These are phyloP conservation scores for Mobula hypostoma DNA, from an alignment of 2,113 vertebrate species.

Conservation along the genomic window DNA sequence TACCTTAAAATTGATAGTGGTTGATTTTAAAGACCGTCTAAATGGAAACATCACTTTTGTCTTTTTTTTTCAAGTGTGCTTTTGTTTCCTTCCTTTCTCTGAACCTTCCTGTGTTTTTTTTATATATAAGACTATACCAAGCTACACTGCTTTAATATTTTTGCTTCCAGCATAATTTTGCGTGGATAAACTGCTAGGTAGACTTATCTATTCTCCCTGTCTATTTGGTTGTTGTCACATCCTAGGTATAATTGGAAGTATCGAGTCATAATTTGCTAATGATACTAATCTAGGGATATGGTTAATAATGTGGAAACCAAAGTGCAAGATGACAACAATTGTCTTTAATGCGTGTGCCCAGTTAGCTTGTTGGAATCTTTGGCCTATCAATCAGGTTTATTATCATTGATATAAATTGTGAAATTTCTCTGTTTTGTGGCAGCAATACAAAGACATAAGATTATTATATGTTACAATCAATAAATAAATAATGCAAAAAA, in stretches of 20 bases:
- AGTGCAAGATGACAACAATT: background rate
- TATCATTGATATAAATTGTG: no score
- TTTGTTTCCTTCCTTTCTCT: background rate
- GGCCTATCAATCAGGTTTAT: no score
- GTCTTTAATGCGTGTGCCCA: background rate
- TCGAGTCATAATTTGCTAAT: background rate
- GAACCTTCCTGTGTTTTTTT: background rate
- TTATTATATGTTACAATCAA: no score
- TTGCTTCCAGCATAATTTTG: background rate
- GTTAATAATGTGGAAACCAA: background rate
- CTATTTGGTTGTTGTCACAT: background rate
- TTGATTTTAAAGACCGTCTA: background rate
- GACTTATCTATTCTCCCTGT: background rate
- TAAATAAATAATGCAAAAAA: no score
- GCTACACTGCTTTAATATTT: background rate
- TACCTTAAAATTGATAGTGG: background rate
- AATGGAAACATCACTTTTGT: background rate
- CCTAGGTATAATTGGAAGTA: background rate
- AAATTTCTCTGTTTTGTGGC: no score
- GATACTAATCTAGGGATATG: background rate
- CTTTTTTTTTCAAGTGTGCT: background rate
- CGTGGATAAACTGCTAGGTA: background rate
- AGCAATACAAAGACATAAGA: no score
- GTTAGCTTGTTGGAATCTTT: background rate
- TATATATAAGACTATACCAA: background rate